phyloP scores from a whole-genome alignment of 1,140 invertebrate genomes.

The Caenorhabditis briggsae region DNA sequence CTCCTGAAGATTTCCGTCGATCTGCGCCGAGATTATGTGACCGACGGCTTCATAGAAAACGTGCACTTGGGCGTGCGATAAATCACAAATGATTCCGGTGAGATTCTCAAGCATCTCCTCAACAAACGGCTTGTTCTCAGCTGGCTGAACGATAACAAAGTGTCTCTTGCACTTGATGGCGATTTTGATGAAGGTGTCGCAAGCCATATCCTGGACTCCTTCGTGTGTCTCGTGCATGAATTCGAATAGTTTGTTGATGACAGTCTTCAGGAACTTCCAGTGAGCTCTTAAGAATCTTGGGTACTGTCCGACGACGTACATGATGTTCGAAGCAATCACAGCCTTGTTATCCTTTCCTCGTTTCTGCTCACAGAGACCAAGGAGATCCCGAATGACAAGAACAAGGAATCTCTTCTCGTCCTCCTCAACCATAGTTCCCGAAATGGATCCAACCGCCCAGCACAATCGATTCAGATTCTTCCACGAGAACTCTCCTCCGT shows the following conservation, averaged over 20 bases:
- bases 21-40: slow-evolving; percentile 96
- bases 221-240: slow-evolving; percentile 99
- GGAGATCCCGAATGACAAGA: slow-evolving; percentile 92
- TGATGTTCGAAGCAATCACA: slow-evolving; percentile 99
- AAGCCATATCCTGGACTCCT: slow-evolving; percentile 94
- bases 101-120: slow-evolving; percentile 97
- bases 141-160: slow-evolving; percentile 93
- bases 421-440: slow-evolving; percentile 98
- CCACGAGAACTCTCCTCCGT: slow-evolving; percentile 99
- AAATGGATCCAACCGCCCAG: slow-evolving; percentile 99
- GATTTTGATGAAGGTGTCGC: slow-evolving; percentile 99
- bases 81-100: slow-evolving; percentile 97
- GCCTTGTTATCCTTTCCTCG: slow-evolving; percentile 99
- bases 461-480: slow-evolving; percentile 96
- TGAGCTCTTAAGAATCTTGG: slow-evolving; percentile 97
- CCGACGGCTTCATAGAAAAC: slow-evolving; percentile 99
- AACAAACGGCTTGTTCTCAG: slow-evolving; percentile 96
- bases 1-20: slow-evolving; percentile 83
- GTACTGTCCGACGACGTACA: slow-evolving; percentile 99
- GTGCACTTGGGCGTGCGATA: slow-evolving; percentile 98
- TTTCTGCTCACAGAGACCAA: slow-evolving; percentile 98
- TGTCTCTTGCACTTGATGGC: slow-evolving; percentile 97
- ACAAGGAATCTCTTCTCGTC: slow-evolving; percentile 99
- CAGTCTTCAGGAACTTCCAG: slow-evolving; percentile 99
- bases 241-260: slow-evolving; percentile 98